Evolutionary conservation across 2,797 vertebrate species (phyloP).

Genomic region (Gambusia yucatana): DNA sequence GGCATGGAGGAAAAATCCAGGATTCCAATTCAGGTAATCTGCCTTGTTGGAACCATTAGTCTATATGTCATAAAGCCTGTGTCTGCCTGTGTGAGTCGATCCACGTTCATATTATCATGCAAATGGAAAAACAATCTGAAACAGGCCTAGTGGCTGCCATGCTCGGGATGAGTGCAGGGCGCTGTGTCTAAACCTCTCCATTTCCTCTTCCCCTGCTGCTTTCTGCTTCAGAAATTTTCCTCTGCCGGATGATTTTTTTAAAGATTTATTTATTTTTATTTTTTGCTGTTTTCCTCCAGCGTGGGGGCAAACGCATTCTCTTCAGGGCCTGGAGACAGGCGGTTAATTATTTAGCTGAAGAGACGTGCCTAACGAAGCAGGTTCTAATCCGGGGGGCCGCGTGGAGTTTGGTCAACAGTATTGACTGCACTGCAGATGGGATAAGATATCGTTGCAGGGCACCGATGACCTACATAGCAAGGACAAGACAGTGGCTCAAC

Average conservation of each 20-base stretch:
- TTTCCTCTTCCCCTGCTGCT: constrained; percentile 28
- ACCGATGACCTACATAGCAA: constrained; percentile 77
- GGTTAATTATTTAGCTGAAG: constrained; percentile 74
- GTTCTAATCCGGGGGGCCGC: constrained; percentile 69
- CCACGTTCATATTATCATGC: constrained; percentile 73
- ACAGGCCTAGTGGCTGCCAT: constrained; percentile 68
- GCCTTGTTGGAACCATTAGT: constrained; percentile 53
- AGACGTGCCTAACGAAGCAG: constrained; percentile 77
- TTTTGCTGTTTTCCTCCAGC: constrained; percentile 3
- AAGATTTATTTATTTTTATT: not conserved
- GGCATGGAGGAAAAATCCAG: constrained; percentile 57
- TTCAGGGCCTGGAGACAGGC: constrained; percentile 30
- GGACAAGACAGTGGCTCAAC: constrained; percentile 73
- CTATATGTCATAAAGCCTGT: constrained; percentile 50
- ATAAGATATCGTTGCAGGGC: constrained; percentile 74
- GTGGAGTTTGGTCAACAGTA: constrained; percentile 76
- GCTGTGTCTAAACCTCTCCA: constrained; percentile 64
- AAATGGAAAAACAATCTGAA: constrained; percentile 75
- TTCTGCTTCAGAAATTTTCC: constrained; percentile 25
- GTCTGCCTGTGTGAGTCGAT: constrained; percentile 30
- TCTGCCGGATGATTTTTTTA: constrained; percentile 31
- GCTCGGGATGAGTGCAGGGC: constrained; percentile 65
- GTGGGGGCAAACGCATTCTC: constrained; percentile 26
- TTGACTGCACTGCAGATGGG: constrained; percentile 73
- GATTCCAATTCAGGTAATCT: constrained; percentile 67